Evolutionary conservation across 2,797 vertebrate species (phyloP).

Genomic region (Eutrigla gurnardus): DNA sequence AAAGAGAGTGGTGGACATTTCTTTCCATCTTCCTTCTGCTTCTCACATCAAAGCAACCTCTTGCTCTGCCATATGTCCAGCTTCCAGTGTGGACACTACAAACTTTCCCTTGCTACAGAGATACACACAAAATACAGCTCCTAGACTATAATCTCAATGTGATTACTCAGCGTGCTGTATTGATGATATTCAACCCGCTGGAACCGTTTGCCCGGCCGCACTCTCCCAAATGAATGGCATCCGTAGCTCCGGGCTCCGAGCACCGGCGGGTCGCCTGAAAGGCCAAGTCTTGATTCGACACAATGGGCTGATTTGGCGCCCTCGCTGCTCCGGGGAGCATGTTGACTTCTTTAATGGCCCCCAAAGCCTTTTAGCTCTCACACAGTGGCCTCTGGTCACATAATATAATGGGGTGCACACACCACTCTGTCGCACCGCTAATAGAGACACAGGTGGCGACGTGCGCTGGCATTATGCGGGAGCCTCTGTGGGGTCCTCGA

Average conservation of each 20-base stretch:
- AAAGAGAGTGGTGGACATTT: not conserved
- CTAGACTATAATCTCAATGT: conserved; percentile 1
- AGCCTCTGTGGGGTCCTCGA: conserved; percentile 60
- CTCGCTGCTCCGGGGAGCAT: conserved; percentile 48
- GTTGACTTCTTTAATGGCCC: conserved; percentile 73
- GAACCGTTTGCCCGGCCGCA: conserved; percentile 23
- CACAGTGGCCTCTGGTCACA: conserved; percentile 65
- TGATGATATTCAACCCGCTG: conserved; percentile 20
- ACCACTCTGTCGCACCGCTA: conserved; percentile 55
- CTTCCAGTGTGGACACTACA: conserved; percentile 23
- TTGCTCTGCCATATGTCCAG: conserved; percentile 61
- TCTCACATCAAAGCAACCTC: conserved; percentile 58
- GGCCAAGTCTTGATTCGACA: conserved; percentile 57
- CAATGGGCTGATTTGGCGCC: conserved; percentile 68
- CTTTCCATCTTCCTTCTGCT: conserved; percentile 7
- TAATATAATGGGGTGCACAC: conserved; percentile 67
- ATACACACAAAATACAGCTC: conserved; percentile 7
- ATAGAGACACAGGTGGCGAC: conserved; percentile 73
- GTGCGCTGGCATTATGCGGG: conserved; percentile 62
- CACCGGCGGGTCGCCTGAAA: conserved; percentile 55
- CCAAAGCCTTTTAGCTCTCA: conserved; percentile 66
- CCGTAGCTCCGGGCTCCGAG: conserved; percentile 39
- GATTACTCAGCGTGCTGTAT: conserved; percentile 33
- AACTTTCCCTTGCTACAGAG: not conserved
- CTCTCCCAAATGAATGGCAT: conserved; percentile 43